Conservation (phyloP, 2,888 invertebrate species). For the Orthonychiurus folsomi region DNA sequence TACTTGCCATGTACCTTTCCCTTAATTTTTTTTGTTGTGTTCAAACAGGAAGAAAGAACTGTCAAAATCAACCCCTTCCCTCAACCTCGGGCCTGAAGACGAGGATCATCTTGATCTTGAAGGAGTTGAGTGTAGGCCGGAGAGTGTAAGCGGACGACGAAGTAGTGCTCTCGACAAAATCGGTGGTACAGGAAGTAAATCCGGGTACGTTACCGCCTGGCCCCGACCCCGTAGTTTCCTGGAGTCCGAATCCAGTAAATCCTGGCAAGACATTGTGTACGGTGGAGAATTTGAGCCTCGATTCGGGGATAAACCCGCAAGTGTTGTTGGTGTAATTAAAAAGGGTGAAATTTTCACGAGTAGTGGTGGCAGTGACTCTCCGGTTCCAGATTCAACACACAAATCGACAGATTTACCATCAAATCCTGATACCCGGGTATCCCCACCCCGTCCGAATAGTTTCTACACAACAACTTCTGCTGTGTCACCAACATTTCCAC, state of each 20-base stretch:
- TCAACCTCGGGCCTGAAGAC: slow-evolving; percentile 3
- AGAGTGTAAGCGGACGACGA: not conserved
- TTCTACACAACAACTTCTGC: not conserved
- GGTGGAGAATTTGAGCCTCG: slow-evolving; percentile 4
- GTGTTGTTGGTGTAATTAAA: slow-evolving; percentile 13
- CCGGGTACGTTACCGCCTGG: not conserved
- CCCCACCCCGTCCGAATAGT: not conserved
- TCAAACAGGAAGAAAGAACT: slow-evolving; percentile 13
- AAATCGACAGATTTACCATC: too few species aligned
- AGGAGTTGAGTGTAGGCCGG: not conserved
- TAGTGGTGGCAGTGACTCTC: too few species aligned
- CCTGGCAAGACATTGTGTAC: slow-evolving; percentile 3
- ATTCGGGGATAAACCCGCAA: slow-evolving; percentile 12
- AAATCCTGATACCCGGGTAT: not conserved
- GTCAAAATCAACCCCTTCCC: slow-evolving; percentile 15
- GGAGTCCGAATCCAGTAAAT: not conserved
- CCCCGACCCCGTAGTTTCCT: not conserved
- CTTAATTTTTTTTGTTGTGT: not conserved
- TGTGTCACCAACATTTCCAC: not conserved
- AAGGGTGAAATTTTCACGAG: not conserved
- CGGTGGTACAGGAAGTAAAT: not conserved
- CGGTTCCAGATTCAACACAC: not conserved
- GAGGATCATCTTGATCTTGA: not conserved
- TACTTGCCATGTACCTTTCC: not conserved
- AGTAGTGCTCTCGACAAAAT: not conserved